Conservation (phyloP, 2,113 vertebrate genomes). For the Odocoileus hemionus region DNA sequence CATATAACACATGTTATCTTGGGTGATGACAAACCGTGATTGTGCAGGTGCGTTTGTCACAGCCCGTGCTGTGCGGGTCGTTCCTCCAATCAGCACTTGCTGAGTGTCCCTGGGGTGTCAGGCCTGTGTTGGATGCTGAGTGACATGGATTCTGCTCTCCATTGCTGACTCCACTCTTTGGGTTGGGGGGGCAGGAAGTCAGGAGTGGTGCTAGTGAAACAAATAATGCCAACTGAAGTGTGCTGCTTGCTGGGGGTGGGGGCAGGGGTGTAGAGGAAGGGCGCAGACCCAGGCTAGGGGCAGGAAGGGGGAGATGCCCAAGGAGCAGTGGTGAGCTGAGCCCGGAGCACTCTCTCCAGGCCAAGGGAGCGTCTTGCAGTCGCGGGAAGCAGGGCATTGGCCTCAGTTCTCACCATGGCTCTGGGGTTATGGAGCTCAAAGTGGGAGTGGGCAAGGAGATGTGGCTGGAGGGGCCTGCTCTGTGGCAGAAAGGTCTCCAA, state of each 20-base stretch:
- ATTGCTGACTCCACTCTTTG: not conserved
- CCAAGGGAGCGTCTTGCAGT: not conserved
- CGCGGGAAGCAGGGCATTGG: rapidly evolving
- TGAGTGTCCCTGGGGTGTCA: not conserved
- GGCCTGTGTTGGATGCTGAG: not conserved
- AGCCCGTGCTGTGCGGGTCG: rapidly evolving
- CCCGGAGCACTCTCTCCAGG: not conserved
- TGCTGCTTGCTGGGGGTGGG: not conserved
- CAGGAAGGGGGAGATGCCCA: rapidly evolving
- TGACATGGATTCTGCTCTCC: not conserved
- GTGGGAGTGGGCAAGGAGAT: too few species aligned
- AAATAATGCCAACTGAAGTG: not conserved
- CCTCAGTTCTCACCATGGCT: not conserved
- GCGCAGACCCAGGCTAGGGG: not conserved
- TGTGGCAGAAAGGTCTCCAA: not conserved
- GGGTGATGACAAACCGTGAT: not conserved
- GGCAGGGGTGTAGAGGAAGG: not conserved
- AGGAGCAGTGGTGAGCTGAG: not conserved
- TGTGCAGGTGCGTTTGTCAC: rapidly evolving
- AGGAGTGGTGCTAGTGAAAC: not conserved
- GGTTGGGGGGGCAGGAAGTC: not conserved
- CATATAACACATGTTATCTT: rapidly evolving
- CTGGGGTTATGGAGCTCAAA: not conserved
- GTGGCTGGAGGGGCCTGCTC: too few species aligned
- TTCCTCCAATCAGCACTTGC: not conserved